Base-by-base conservation (phyloP, 1,140 invertebrate species). In the Spodoptera litura region DNA sequence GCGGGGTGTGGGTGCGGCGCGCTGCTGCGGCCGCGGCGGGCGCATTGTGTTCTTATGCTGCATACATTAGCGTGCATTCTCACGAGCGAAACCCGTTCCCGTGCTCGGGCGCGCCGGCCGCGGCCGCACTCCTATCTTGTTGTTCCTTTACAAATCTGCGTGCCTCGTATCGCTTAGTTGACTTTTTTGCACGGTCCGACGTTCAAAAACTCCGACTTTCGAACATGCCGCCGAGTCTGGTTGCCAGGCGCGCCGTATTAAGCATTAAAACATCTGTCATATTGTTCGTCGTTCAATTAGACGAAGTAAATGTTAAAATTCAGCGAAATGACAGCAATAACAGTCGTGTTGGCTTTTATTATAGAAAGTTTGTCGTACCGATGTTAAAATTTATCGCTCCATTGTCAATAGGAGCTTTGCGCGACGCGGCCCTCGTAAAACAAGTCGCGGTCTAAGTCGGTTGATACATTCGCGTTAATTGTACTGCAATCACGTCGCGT, bases 61-160 rank as follows among this genome's bases (percentile, higher is more conserved):
- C 83, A 87, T 89, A 89, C 82, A 89, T 89, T 88, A 90, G 83
- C 77, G 85, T 86, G 81, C 86, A 88, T 91, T 93, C 91, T 89
- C 89, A 87, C 87, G 84, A 83, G 83, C 80, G 81, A 81, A 91
- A 91, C 91, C 77, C 81, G 90, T 92, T 89, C 79, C 70, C 61
- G 77, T 76, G 82, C 81, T 84, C 82, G 83, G 73, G 83, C 73
- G 84, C 76, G 58, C 61, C 38, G 38, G 38, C 38, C 38, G 38
- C 38, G 38, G 73, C 83, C 75, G 83, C 74, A 53, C 61, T 79
- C 71, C 62, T 87, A 80, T 87, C 80, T 86, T 89, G 80, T 93
- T 91, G 86, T 81, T 91, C 85, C 83, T 89, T 88, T 91, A 84
- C 87, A 88, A 88, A 91, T 74, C 71, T 44, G 71, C 70, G 70